Conservation (phyloP, 2,888 invertebrate genomes). For the Emesis russula region DNA sequence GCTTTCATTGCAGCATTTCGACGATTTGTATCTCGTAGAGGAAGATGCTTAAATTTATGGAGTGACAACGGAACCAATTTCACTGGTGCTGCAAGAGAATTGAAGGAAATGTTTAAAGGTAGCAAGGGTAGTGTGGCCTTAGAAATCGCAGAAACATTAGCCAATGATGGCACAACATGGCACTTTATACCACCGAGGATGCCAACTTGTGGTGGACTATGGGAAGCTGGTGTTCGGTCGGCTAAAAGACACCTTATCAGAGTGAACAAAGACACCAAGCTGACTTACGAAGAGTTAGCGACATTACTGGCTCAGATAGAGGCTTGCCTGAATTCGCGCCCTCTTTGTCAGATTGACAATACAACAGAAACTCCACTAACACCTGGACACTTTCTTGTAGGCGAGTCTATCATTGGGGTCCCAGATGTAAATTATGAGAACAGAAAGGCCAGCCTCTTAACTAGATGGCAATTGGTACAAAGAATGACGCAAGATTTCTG, state of each 20-base stretch:
- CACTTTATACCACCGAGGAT: not conserved
- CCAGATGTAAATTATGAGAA: slow-evolving; percentile 33
- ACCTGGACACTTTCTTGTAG: not conserved
- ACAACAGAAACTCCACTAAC: not conserved
- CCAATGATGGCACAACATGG: not conserved
- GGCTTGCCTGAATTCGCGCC: slow-evolving; percentile 39
- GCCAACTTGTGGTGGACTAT: not conserved
- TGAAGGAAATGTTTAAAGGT: not conserved
- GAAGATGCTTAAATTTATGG: not conserved
- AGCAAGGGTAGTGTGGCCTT: not conserved
- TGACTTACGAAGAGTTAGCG: slow-evolving; percentile 36
- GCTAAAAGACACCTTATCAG: not conserved
- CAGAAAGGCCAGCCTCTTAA: slow-evolving; percentile 37
- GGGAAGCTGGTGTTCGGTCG: not conserved
- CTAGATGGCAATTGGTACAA: slow-evolving; percentile 85
- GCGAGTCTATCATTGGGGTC: not conserved
- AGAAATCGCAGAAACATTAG: not conserved
- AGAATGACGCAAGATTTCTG: slow-evolving; percentile 66
- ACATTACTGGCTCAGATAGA: slow-evolving; percentile 35
- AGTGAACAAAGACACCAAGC: slow-evolving; percentile 27
- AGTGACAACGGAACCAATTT: slow-evolving; percentile 8
- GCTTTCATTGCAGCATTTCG: not conserved
- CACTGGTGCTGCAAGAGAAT: not conserved
- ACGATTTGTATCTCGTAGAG: slow-evolving; percentile 1
- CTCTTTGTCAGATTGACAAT: slow-evolving; percentile 7